Conservation (phyloP, 2,888 invertebrate genomes). For the Drosophila mimetica region DNA sequence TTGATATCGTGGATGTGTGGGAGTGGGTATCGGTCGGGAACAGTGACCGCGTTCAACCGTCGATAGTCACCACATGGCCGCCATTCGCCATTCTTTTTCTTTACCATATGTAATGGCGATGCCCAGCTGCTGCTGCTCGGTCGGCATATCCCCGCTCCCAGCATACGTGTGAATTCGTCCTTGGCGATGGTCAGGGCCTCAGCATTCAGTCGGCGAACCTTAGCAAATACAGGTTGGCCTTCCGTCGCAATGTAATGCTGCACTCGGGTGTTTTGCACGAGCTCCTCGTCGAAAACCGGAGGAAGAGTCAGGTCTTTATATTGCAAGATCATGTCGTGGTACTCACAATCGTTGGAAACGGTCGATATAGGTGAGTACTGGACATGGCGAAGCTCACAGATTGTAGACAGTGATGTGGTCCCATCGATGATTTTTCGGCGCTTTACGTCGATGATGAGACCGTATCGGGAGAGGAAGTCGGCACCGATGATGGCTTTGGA, state of each 20-base stretch:
- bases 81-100: too few species aligned
- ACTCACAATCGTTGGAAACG: not conserved
- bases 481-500: too few species aligned
- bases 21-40: not conserved
- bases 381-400: not conserved
- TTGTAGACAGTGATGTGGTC: too few species aligned
- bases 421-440: too few species aligned
- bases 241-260: constrained; percentile 38
- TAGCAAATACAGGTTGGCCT: constrained; percentile 39
- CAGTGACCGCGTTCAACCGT: not conserved
- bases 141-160: constrained; percentile 31
- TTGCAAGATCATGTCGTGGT: not conserved
- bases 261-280: constrained; percentile 2
- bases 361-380: not conserved
- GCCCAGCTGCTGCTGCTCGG: not conserved
- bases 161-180: not conserved
- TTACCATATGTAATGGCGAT: too few species aligned
- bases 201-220: constrained; percentile 36
- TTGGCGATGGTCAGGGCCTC: too few species aligned
- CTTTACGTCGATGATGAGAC: too few species aligned
- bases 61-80: not conserved
- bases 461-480: too few species aligned
- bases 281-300: not conserved
- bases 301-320: not conserved
- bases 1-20: not conserved